These are phyloP conservation scores for Parelbella ahira DNA, from an alignment of 2,888 invertebrate genomes.

Conservation along the genomic window DNA sequence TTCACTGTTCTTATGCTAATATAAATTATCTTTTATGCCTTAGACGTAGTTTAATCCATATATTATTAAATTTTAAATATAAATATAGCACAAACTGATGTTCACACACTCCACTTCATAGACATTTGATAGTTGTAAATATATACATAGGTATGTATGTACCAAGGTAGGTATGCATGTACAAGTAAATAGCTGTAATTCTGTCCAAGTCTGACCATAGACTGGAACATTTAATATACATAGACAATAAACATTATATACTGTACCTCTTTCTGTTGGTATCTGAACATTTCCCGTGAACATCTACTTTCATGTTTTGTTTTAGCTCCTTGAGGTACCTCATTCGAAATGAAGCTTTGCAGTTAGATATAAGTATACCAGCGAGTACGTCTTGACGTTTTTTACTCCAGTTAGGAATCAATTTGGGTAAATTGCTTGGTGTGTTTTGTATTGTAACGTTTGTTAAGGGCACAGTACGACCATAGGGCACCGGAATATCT, in stretches of 20 bases:
- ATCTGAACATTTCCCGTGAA: conserved; percentile 78
- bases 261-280: conserved; percentile 36
- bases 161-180: too few relatives aligned
- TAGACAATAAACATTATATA: neutral
- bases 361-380: conserved; percentile 82
- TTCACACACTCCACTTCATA: too few relatives aligned
- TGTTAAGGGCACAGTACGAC: conserved; percentile 69
- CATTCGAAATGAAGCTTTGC: conserved; percentile 70
- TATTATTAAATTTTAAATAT: too few relatives aligned
- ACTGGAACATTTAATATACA: too few relatives aligned
- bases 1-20: too few relatives aligned
- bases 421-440: conserved; percentile 28
- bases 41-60: too few relatives aligned
- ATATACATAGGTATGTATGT: too few relatives aligned
- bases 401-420: conserved; percentile 59
- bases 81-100: too few relatives aligned
- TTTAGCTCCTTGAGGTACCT: conserved; percentile 76
- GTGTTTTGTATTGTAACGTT: neutral
- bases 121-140: too few relatives aligned
- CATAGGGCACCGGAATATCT: conserved; percentile 85
- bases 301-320: conserved; percentile 79
- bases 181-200: too few relatives aligned
- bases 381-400: conserved; percentile 69
- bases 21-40: too few relatives aligned
- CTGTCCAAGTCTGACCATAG: too few relatives aligned